These are phyloP conservation scores for Pyrocephalus nanus DNA, from an alignment of 2,797 vertebrate genomes.

Conservation along the genomic window DNA sequence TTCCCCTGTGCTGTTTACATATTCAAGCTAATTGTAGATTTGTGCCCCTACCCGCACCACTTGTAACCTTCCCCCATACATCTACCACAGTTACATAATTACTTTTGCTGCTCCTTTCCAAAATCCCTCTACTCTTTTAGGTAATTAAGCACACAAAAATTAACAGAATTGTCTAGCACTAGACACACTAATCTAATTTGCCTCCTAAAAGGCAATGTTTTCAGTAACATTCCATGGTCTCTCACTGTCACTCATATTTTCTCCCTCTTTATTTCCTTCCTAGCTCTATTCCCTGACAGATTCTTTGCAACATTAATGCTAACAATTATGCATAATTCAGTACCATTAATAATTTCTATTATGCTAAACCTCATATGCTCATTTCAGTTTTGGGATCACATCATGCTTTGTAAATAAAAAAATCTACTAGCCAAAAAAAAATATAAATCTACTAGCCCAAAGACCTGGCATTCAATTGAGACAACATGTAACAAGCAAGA, in stretches of 20 bases:
- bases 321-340: conserved; percentile 60
- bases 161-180: neutral
- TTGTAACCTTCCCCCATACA: neutral
- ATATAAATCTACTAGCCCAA: conserved; percentile 10
- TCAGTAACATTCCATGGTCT: neutral
- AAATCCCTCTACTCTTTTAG: neutral
- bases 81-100: neutral
- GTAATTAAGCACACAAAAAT: neutral
- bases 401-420: neutral
- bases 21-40: neutral
- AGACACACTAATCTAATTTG: neutral
- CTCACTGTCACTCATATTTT: neutral
- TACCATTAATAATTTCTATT: conserved; percentile 61
- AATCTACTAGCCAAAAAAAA: neutral
- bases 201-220: neutral
- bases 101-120: neutral
- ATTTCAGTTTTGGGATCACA: neutral
- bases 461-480: conserved; percentile 6
- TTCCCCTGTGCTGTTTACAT: neutral
- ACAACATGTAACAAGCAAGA: conserved; percentile 5
- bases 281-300: conserved; percentile 1
- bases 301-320: conserved; percentile 53
- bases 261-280: neutral
- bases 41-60: neutral
- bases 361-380: conserved; percentile 10